Conservation (phyloP, 2,797 vertebrate species). For the Macroramphosus scolopax region DNA sequence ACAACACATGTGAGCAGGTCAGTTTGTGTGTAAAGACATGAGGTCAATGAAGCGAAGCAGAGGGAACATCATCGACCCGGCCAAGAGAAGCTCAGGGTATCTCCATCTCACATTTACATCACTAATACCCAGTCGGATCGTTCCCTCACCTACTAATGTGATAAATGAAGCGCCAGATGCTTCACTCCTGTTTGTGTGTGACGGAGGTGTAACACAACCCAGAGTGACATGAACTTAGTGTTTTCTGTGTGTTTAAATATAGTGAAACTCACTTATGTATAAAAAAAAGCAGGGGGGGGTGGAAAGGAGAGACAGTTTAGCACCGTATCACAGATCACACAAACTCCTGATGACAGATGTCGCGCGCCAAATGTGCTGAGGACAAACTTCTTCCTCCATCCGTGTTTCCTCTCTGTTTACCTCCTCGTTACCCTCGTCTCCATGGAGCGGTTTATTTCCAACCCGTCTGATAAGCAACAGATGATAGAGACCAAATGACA, state of each 20-base stretch:
- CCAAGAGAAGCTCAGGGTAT: constrained; percentile 24
- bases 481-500: constrained; percentile 1
- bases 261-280: constrained; percentile 59
- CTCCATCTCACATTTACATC: constrained; percentile 41
- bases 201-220: constrained; percentile 46
- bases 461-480: background rate
- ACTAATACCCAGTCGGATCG: constrained; percentile 21
- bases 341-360: constrained; percentile 32
- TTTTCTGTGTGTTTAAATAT: constrained; percentile 68
- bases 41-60: background rate
- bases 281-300: constrained; percentile 36
- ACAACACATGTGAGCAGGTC: background rate
- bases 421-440: constrained; percentile 24
- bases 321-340: constrained; percentile 52
- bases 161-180: constrained; percentile 44
- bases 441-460: constrained; percentile 23
- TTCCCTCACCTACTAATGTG: too few species aligned
- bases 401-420: constrained; percentile 31
- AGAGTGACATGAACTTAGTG: too few species aligned
- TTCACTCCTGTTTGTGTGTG: background rate
- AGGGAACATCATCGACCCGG: constrained; percentile 9
- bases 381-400: constrained; percentile 16
- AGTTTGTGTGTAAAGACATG: background rate
- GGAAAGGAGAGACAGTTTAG: constrained; percentile 48
- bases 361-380: constrained; percentile 45